Conservation (phyloP, 2,797 vertebrate genomes). For the Spea hammondii region DNA sequence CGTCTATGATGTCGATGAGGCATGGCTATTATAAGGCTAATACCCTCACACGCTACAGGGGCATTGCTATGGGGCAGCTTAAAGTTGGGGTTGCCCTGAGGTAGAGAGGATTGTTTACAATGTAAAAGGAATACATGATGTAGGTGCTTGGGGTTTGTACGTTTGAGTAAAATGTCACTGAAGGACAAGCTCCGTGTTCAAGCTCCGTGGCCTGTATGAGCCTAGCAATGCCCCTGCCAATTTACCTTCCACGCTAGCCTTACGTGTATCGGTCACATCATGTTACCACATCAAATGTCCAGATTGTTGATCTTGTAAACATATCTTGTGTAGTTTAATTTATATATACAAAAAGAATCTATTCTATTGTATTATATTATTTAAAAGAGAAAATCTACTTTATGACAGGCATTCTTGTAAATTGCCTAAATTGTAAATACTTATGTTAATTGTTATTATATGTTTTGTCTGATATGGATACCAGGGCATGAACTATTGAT, state of each 20-base stretch:
- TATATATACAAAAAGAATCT: conserved; percentile 19
- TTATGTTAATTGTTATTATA: neutral
- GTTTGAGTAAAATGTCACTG: no score
- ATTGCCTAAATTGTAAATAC: neutral
- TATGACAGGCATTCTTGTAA: neutral
- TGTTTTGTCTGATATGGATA: neutral
- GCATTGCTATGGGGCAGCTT: no score
- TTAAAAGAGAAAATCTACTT: conserved; percentile 28
- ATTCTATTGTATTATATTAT: conserved; percentile 35
- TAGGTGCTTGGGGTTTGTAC: no score
- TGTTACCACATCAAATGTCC: neutral
- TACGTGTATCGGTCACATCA: neutral
- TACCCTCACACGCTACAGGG: no score
- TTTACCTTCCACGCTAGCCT: neutral
- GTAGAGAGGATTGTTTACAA: no score
- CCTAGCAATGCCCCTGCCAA: neutral
- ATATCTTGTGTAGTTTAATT: conserved; percentile 33
- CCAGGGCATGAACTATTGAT: neutral
- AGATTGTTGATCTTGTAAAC: neutral
- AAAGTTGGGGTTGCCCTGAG: no score
- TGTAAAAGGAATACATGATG: no score
- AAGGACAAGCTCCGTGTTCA: no score
- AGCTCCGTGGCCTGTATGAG: no score
- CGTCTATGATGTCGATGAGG: no score
- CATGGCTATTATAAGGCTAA: no score